phyloP scores from a whole-genome alignment of 2,113 vertebrate genomes.

The Lagopus muta region DNA sequence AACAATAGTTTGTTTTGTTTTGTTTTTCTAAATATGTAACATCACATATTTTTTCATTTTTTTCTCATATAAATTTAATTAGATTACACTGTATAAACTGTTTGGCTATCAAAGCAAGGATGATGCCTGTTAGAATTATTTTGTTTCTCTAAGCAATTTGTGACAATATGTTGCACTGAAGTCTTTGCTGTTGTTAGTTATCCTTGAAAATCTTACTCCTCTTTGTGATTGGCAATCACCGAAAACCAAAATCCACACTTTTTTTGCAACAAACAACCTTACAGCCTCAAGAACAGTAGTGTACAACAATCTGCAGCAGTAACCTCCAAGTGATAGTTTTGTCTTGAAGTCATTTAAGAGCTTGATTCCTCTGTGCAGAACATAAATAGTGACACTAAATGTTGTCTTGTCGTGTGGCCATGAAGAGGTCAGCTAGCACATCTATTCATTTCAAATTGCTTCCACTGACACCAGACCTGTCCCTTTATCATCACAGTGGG shows the following conservation, averaged over 20 bases:
- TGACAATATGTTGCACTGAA: background rate
- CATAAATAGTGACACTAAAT: conserved; percentile 43
- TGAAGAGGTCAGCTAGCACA: conserved; percentile 54
- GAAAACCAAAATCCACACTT: background rate
- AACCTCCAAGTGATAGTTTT: conserved; percentile 32
- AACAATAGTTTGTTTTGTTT: background rate
- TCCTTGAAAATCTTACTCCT: background rate
- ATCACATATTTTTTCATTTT: background rate
- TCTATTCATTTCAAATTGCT: conserved; percentile 57
- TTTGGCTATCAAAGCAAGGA: background rate
- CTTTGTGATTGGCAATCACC: background rate
- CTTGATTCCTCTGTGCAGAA: conserved; percentile 1
- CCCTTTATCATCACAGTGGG: conserved; percentile 13
- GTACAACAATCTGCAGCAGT: background rate
- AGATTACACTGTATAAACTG: background rate
- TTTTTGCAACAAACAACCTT: background rate
- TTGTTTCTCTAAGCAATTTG: background rate
- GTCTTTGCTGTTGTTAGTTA: background rate
- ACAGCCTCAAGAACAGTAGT: background rate
- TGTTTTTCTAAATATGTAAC: background rate
- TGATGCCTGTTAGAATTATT: background rate
- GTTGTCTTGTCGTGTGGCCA: conserved; percentile 5
- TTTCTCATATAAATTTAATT: background rate
- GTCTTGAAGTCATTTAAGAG: conserved; percentile 21
- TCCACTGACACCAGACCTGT: conserved; percentile 48